phyloP scores from a whole-genome alignment of 2,888 invertebrate genomes.

The Cloeon dipterum region DNA sequence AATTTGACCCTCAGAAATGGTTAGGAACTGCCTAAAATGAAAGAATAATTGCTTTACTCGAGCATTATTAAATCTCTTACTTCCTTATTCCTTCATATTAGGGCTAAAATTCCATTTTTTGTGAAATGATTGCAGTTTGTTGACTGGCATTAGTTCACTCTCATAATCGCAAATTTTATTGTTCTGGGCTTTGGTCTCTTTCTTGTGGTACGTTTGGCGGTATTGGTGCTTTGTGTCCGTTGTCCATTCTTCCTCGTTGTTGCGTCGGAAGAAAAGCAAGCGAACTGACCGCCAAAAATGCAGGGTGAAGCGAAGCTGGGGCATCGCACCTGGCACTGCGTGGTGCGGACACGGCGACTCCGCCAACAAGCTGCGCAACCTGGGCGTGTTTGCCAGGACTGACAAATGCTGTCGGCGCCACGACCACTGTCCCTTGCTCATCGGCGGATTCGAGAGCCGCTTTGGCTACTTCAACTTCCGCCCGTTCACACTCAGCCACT shows the following conservation, averaged over 20 bases:
- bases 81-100: no score
- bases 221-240: no score
- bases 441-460: conserved; percentile 34
- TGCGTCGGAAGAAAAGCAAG: neutral
- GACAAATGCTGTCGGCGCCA: conserved; percentile 53
- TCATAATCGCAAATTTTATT: no score
- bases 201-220: no score
- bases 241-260: neutral
- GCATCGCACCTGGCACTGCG: conserved; percentile 40
- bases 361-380: conserved; percentile 31
- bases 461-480: conserved; percentile 41
- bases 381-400: conserved; percentile 30
- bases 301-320: conserved; percentile 8
- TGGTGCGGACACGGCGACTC: conserved; percentile 48
- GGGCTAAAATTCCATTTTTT: neutral
- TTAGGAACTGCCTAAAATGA: no score
- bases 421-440: conserved; percentile 41
- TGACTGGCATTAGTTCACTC: neutral
- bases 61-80: no score
- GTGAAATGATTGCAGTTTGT: neutral
- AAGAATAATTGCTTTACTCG: no score
- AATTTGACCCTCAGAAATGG: no score
- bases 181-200: no score
- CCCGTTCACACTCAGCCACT: conserved; percentile 50
- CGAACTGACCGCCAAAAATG: no score